Conservation (phyloP, 2,113 vertebrate species). For the Pollachius pollachius region DNA sequence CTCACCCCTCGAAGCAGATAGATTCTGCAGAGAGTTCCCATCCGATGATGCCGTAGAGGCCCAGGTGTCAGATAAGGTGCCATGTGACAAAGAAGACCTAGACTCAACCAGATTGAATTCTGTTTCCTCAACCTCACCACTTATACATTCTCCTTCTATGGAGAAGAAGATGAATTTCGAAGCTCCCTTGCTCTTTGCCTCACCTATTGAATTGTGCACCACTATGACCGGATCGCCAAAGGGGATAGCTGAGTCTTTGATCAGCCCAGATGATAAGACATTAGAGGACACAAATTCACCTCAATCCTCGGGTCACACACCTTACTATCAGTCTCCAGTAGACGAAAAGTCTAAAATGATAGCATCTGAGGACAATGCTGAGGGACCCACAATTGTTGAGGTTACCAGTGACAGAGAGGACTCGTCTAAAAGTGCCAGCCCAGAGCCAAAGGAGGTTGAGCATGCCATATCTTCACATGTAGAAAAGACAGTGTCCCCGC, state of each 20-base stretch:
- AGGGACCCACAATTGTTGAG: conserved; percentile 82
- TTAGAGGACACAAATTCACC: conserved; percentile 87
- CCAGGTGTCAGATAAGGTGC: conserved; percentile 38
- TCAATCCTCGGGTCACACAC: conserved; percentile 94
- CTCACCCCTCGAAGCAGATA: conserved; percentile 89
- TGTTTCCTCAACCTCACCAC: conserved; percentile 72
- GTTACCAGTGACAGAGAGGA: conserved; percentile 85
- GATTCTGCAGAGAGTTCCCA: conserved; percentile 69
- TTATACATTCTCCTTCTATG: conserved; percentile 84
- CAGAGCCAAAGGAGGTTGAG: conserved; percentile 83
- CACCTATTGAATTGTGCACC: conserved; percentile 76
- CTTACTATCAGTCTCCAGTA: conserved; percentile 95
- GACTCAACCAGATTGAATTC: conserved; percentile 65
- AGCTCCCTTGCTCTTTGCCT: conserved; percentile 77
- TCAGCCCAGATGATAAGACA: conserved; percentile 90
- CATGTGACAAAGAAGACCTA: conserved; percentile 48
- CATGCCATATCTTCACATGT: conserved; percentile 76
- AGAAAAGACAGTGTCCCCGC: conserved; percentile 76
- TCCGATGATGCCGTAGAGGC: conserved; percentile 44
- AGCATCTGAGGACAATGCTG: conserved; percentile 60
- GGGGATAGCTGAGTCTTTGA: conserved; percentile 70
- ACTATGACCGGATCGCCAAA: conserved; percentile 61
- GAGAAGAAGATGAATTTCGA: conserved; percentile 86
- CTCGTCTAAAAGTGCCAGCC: conserved; percentile 78
- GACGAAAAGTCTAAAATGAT: conserved; percentile 84